A percentile compares a stretch with the other conserved stretches of the same genome.
Conservation (phyloP, 2,797 vertebrate species). For the Chelonia mydas region DNA sequence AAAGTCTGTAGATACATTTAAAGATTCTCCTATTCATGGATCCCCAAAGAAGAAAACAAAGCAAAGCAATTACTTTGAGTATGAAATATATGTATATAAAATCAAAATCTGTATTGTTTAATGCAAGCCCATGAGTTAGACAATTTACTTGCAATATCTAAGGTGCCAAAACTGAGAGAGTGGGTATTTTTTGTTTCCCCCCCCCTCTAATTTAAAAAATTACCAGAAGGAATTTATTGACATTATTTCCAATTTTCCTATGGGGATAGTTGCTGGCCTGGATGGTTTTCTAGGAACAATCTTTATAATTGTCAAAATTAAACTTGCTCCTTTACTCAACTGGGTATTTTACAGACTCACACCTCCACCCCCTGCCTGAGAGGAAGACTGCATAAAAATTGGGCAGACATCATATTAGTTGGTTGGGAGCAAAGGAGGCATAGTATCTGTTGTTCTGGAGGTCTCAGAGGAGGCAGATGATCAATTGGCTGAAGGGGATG, state of each 20-base stretch:
- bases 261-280: neutral
- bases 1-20: neutral
- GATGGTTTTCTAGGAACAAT: constrained; percentile 10
- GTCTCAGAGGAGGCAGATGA: neutral
- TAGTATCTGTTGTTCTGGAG: neutral
- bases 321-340: neutral
- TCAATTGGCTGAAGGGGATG: constrained; percentile 2
- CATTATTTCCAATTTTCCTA: neutral
- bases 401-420: neutral
- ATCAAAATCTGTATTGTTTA: neutral
- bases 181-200: neutral
- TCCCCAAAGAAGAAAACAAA: neutral
- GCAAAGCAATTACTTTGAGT: neutral
- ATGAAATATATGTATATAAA: too few relatives aligned
- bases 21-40: neutral
- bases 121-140: neutral
- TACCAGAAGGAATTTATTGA: neutral
- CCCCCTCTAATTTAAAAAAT: neutral
- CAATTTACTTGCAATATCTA: neutral
- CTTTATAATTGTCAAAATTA: neutral
- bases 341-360: neutral
- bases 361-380: neutral
- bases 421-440: neutral
- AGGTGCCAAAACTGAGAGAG: neutral
- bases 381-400: neutral